These are phyloP conservation scores for Crotalus helleri DNA, from an alignment of 2,113 vertebrate species.

Conservation along the genomic window DNA sequence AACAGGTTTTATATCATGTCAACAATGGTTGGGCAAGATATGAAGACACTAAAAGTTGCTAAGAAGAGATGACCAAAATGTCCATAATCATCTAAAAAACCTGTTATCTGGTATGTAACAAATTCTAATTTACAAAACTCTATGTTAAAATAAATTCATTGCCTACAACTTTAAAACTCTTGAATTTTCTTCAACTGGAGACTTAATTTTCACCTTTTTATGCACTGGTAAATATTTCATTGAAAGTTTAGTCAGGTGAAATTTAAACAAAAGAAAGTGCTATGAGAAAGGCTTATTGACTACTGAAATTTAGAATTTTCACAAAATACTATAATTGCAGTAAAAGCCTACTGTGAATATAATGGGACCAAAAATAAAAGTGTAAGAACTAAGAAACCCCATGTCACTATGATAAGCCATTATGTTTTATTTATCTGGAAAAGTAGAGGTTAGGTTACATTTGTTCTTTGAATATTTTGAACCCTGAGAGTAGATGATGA, in stretches of 20 bases:
- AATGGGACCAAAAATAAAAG: not conserved
- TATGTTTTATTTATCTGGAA: not conserved
- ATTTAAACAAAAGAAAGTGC: not conserved
- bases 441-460: not conserved
- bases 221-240: not conserved
- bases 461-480: not conserved
- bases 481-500: not conserved
- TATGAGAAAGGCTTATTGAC: not conserved
- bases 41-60: not conserved
- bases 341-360: not conserved
- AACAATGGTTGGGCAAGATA: not conserved
- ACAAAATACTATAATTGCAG: not conserved
- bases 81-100: not conserved
- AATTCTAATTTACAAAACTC: not conserved
- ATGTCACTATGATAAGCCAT: not conserved
- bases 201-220: not conserved
- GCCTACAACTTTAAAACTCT: not conserved
- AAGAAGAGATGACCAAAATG: not conserved
- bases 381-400: not conserved
- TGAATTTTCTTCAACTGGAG: not conserved
- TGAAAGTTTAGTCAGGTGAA: not conserved
- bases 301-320: not conserved
- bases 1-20: not conserved
- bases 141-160: not conserved
- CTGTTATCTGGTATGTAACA: not conserved